These are phyloP conservation scores for Gallirallus australis DNA, from an alignment of 2,797 vertebrate genomes.

Conservation along the genomic window DNA sequence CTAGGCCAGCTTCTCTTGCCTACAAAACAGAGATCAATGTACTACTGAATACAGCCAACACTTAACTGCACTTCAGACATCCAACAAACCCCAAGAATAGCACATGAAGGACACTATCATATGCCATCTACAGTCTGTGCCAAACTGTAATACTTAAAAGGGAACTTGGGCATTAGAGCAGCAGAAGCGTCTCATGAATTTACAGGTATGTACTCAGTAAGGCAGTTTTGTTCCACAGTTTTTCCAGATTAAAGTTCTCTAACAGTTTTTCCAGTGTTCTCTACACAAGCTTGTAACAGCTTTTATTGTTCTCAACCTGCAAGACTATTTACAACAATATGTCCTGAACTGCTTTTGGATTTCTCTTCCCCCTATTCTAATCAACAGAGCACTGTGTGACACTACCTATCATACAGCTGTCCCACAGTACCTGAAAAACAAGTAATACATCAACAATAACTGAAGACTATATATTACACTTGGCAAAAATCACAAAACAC, in stretches of 20 bases:
- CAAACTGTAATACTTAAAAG: background rate
- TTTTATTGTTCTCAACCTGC: background rate
- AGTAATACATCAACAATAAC: background rate
- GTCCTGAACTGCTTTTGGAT: background rate
- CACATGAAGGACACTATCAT: background rate
- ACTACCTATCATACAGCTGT: background rate
- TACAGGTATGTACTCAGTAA: background rate
- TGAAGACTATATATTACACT: background rate
- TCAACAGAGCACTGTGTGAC: background rate
- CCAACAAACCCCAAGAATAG: background rate
- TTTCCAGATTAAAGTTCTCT: background rate
- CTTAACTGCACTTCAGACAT: background rate
- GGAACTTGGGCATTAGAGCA: background rate
- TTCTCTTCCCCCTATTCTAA: background rate
- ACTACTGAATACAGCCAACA: background rate
- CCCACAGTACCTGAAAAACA: background rate
- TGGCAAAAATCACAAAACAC: background rate
- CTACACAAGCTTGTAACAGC: background rate
- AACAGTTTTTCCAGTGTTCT: background rate
- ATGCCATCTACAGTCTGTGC: background rate
- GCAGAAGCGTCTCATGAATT: background rate
- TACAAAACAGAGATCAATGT: background rate
- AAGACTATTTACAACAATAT: rapidly evolving
- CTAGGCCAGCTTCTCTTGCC: background rate
- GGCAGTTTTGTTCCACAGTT: background rate